Base-by-base conservation (phyloP, 2,888 invertebrate genomes). In the Aelia acuminata region DNA sequence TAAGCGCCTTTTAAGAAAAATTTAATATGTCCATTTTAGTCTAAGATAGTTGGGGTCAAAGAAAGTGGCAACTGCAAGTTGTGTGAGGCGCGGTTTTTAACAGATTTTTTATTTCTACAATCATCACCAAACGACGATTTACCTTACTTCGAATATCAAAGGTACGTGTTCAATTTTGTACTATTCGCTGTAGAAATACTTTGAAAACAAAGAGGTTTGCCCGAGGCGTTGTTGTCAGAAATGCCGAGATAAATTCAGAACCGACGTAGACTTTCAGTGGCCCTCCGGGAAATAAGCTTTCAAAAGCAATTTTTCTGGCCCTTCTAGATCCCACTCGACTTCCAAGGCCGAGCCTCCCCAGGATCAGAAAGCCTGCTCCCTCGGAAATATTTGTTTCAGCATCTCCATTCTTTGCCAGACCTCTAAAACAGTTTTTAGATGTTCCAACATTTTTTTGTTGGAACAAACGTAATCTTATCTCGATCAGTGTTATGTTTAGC, bases 271-370 rank as follows among this genome's bases (percentile, higher is more conserved):
- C 22, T 80, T 80, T 80, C 22, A 80, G 63, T 35, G 80, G 80
- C 80, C 43, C n/a, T 15, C 13, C n/a, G 80, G 80, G 80, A 80
- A 80, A 80, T 47, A 80, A 39, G 80, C 80, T 47, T 80, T 80
- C 80, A n/a, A 80, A 80, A 80, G 80, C 43, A 80, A 80, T 80
- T 80, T 80, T 80, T 80, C 80, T 39, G 13, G n/a, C 43, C 80
- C 20, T 80, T n/a, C 80, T 47, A 43, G 80, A 80, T 80, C 80
- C 80, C 31, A 3, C 43, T 80, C 43, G 43, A 80, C 80, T 80
- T 43, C 11, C n/a, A n/a, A n/a, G n/a, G n/a, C n/a, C 4, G 43
- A 22, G 43, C 43, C n/a, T 47, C 80, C 43, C 43, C 20, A 22
- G 22, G n/a, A 39, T 43, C 15, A 3, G 80, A 43, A 47, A 47